Evolutionary conservation across 2,797 vertebrate genomes (phyloP).

Genomic region (Hephaestus fuliginosus): DNA sequence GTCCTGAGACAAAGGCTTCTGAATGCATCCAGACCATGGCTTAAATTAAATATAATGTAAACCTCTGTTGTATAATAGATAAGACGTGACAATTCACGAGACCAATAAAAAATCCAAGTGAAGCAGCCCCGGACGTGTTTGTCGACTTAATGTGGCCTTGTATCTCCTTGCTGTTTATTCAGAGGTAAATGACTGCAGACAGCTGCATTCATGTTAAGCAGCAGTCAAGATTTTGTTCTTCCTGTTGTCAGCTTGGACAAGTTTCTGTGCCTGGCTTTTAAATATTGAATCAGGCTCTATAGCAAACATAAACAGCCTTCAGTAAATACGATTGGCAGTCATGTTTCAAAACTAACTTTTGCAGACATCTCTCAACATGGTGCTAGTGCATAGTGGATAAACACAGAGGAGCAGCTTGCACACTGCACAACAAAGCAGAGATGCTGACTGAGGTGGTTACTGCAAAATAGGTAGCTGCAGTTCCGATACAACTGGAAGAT

Average conservation of each 20-base stretch:
- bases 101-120: conserved; percentile 20
- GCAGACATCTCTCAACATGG: conserved; percentile 60
- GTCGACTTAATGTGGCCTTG: conserved; percentile 42
- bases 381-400: conserved; percentile 51
- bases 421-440: conserved; percentile 38
- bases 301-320: conserved; percentile 81
- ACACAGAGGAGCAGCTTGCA: conserved; percentile 65
- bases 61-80: conserved; percentile 8
- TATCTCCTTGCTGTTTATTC: conserved; percentile 52
- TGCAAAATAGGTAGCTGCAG: conserved; percentile 30
- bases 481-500: conserved; percentile 23
- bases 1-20: background rate
- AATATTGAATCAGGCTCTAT: conserved; percentile 78
- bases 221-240: conserved; percentile 58
- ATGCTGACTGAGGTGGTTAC: conserved; percentile 46
- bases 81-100: conserved; percentile 12
- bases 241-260: conserved; percentile 30
- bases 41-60: conserved; percentile 17
- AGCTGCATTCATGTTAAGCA: conserved; percentile 63
- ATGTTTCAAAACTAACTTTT: conserved; percentile 85
- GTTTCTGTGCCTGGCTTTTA: conserved; percentile 72
- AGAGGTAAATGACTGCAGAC: conserved; percentile 61
- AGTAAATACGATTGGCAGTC: conserved; percentile 88
- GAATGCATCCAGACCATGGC: conserved; percentile 1
- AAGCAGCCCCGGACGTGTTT: conserved; percentile 5